Base-by-base conservation (phyloP, 1,140 invertebrate genomes). In the Portunus trituberculatus region DNA sequence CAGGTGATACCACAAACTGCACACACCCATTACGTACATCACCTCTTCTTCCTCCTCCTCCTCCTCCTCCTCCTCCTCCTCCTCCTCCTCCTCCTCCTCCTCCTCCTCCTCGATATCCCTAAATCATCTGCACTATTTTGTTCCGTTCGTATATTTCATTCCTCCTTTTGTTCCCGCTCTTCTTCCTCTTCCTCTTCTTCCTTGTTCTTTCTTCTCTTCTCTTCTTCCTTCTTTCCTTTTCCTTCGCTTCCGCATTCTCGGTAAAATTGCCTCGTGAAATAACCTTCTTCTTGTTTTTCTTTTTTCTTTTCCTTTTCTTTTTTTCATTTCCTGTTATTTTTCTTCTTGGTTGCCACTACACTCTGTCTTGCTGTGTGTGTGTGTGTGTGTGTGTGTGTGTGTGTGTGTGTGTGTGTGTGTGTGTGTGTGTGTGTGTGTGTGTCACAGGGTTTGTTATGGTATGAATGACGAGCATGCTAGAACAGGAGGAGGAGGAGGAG, bases 21-120 rank as follows among this genome's bases (percentile, higher is more conserved):
- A 28, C 14, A 16, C 3, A 45, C 29, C 7, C 87, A 39, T n/a
- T 39, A 88, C 16, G n/a, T 46, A 88, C 7, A 48, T 7, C 28
- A 0, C 86, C 25, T 39, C 46, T 2, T 45, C 29, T 28, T 88
- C 86, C 86, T 32, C 86, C 86, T 88, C 86, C 45, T 88, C 86
- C 45, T 46, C n/a, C 86, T 88, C 86, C 45, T 46, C 45, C 86
- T 88, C 86, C 67, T 76, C 67, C 67, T 76, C 25, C 67, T 76
- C 20, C 87, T 16, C 87, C 32, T 48, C 25, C 87, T 88, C 87
- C 28, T 29, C 46, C 87, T 88, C 87, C 46, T 48, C 46, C 87
- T 88, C 87, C 25, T 48, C 46, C 87, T 88, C 32, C 31, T 32
- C 39, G 16, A 59, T 59, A 39, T 39, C 32, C 31, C 14, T 4